Evolutionary conservation across 2,797 vertebrate species (phyloP).

Genomic region (Notolepis coatsorum): DNA sequence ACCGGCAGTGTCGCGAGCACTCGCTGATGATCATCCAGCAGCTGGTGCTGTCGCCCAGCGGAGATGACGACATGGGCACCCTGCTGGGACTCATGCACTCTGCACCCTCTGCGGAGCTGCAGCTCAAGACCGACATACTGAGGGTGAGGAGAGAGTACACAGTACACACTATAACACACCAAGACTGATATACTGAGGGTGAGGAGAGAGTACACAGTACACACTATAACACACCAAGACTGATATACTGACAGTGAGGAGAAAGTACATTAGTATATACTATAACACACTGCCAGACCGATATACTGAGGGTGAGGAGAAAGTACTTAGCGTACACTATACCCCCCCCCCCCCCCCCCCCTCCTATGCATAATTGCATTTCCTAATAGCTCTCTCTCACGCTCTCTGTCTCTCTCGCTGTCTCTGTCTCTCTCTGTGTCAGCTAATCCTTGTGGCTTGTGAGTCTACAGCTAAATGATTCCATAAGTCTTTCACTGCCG

Average conservation of each 20-base stretch:
- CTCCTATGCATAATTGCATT: background rate
- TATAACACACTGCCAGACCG: too few species aligned
- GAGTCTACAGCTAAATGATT: background rate
- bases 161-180: too few species aligned
- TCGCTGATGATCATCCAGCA: conserved; percentile 98
- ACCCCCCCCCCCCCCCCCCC: too few species aligned
- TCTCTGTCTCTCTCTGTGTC: too few species aligned
- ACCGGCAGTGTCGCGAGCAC: conserved; percentile 94
- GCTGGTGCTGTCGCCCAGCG: conserved; percentile 93
- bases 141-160: conserved; percentile 85
- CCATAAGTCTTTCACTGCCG: background rate
- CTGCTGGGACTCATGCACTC: conserved; percentile 98
- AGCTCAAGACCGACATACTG: conserved; percentile 96
- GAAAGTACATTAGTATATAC: too few species aligned
- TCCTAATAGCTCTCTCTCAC: background rate
- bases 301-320: conserved; percentile 91
- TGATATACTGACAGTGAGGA: conserved; percentile 91
- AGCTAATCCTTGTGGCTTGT: background rate
- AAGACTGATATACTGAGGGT: conserved; percentile 97
- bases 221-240: too few species aligned
- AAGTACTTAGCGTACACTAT: too few species aligned
- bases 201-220: too few species aligned
- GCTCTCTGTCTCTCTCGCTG: too few species aligned
- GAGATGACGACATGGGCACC: conserved; percentile 98
- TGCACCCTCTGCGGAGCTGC: conserved; percentile 90